A percentile compares a stretch with the other conserved stretches of the same genome.
Conservation (phyloP, 2,888 invertebrate genomes). For the Noctua comes region DNA sequence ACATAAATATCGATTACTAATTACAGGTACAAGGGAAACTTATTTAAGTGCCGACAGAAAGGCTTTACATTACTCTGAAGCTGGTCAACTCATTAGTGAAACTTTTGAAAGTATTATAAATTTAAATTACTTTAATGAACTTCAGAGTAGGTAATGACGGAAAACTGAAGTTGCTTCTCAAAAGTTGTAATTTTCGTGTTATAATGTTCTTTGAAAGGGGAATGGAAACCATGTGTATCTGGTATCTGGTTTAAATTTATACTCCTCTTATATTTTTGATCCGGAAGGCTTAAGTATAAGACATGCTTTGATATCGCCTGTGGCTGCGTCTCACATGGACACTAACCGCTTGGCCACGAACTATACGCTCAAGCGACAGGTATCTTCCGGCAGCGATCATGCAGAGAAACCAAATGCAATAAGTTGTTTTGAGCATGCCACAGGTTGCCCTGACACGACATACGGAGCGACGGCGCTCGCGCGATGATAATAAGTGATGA, state of each 20-base stretch:
- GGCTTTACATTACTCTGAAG: constrained; percentile 42
- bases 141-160: constrained; percentile 39
- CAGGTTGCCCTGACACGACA: too few species aligned
- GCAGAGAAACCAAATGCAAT: neutral
- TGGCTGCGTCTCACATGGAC: neutral
- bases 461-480: neutral
- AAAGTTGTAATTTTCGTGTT: constrained; percentile 27
- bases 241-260: constrained; percentile 14
- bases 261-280: constrained; percentile 1
- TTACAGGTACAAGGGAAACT: constrained; percentile 39
- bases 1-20: constrained; percentile 38
- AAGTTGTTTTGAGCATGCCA: too few species aligned
- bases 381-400: neutral
- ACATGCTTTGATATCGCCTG: constrained; percentile 1
- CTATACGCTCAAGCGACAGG: neutral
- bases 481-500: neutral
- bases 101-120: constrained; percentile 59
- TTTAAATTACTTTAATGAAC: constrained; percentile 57
- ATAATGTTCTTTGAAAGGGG: neutral
- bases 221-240: constrained; percentile 16
- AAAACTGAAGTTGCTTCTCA: constrained; percentile 18
- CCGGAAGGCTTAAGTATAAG: neutral
- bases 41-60: constrained; percentile 36
- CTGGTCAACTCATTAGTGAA: constrained; percentile 49
- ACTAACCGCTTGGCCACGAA: neutral